Evolutionary conservation across 2,888 invertebrate genomes (phyloP).

Genomic region (Brenthis ino): DNA sequence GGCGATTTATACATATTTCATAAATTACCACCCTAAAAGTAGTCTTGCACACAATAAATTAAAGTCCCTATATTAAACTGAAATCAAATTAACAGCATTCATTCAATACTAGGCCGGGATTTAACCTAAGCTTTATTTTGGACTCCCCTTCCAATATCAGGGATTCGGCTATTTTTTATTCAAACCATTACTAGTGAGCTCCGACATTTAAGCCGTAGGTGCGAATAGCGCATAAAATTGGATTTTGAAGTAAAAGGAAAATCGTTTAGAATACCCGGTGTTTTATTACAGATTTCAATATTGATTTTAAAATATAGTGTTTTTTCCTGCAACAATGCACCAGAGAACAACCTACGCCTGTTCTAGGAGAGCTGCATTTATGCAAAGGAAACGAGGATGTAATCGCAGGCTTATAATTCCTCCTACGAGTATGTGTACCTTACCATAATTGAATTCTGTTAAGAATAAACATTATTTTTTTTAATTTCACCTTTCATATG

Average conservation of each 20-base stretch:
- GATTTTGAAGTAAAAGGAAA: conserved; percentile 29
- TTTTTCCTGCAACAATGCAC: conserved; percentile 1
- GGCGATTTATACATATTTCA: no score
- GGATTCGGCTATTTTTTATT: conserved; percentile 28
- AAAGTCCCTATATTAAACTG: conserved; percentile 15
- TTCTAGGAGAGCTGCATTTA: conserved; percentile 7
- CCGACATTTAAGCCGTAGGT: conserved; percentile 31
- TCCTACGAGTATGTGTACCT: background rate
- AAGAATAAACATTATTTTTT: background rate
- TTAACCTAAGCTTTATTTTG: conserved; percentile 27
- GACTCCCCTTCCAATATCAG: conserved; percentile 27
- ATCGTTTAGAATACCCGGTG: conserved; percentile 12
- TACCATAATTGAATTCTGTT: background rate
- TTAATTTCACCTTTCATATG: background rate
- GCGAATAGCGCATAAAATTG: conserved; percentile 33
- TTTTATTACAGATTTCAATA: conserved; percentile 28
- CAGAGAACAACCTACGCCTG: conserved; percentile 23
- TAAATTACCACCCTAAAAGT: background rate
- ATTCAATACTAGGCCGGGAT: conserved; percentile 21
- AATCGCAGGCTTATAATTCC: conserved; percentile 1
- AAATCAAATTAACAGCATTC: conserved; percentile 11
- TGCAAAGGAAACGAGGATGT: background rate
- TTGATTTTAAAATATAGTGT: conserved; percentile 25
- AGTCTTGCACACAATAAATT: background rate
- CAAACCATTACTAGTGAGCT: conserved; percentile 29